Percentiles rank a stretch among this genome's conserved stretches.
Evolutionary conservation across 2,113 vertebrate genomes (phyloP).

Genomic region (Ammodytes marinus): DNA sequence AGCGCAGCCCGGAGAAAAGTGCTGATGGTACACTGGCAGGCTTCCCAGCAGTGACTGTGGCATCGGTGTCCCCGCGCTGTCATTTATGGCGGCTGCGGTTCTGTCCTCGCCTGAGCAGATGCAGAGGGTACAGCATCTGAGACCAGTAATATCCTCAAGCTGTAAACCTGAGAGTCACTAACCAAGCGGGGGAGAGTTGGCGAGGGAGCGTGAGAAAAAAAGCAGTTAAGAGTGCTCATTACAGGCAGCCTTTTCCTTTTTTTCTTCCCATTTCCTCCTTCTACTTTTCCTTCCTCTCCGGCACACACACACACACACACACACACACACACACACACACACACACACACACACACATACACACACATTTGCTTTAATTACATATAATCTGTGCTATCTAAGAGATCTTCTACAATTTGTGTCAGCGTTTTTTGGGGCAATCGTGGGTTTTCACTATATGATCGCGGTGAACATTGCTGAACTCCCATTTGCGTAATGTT

Average conservation of each 20-base stretch:
- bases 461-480: slow-evolving; percentile 37
- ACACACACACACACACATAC: slow-evolving; percentile 70
- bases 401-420: slow-evolving; percentile 76
- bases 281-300: slow-evolving; percentile 65
- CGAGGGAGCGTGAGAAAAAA: slow-evolving; percentile 73
- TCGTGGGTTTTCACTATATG: slow-evolving; percentile 63
- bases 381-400: slow-evolving; percentile 73
- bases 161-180: slow-evolving; percentile 75
- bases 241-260: slow-evolving; percentile 71
- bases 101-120: slow-evolving; percentile 75
- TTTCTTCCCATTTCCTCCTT: slow-evolving; percentile 67
- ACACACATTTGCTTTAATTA: slow-evolving; percentile 77
- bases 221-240: slow-evolving; percentile 72
- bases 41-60: slow-evolving; percentile 73
- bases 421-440: slow-evolving; percentile 48
- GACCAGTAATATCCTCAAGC: slow-evolving; percentile 66
- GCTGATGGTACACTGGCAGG: slow-evolving; percentile 74
- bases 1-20: slow-evolving; percentile 46
- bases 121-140: slow-evolving; percentile 61
- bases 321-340: slow-evolving; percentile 68
- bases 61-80: slow-evolving; percentile 70
- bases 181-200: slow-evolving; percentile 52
- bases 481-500: slow-evolving; percentile 27
- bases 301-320: no score
- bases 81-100: slow-evolving; percentile 78